phyloP scores from a whole-genome alignment of 2,888 invertebrate species.

The Dicyrtomina minuta region DNA sequence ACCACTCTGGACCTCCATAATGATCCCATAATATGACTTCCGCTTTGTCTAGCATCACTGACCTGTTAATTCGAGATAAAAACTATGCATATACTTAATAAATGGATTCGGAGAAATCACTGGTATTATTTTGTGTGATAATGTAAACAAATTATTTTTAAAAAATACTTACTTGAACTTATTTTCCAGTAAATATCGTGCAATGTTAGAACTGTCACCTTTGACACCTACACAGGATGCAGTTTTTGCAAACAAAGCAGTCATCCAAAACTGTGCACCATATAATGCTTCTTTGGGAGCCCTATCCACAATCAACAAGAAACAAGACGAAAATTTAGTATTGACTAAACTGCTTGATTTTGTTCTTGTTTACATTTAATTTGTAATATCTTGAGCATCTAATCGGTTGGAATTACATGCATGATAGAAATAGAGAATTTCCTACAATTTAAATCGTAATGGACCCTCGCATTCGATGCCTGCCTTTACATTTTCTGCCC shows the following conservation, averaged over 20 bases:
- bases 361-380: no score
- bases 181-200: background rate
- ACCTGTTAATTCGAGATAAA: no score
- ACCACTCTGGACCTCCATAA: constrained; percentile 79
- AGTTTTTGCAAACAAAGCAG: background rate
- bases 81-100: constrained; percentile 53
- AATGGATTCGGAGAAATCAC: background rate
- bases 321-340: no score
- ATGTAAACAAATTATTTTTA: no score
- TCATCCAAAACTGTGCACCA: background rate
- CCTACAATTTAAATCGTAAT: no score
- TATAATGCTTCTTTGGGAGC: background rate
- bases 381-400: no score
- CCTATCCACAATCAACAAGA: background rate
- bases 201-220: constrained; percentile 10
- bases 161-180: constrained; percentile 4
- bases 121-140: no score
- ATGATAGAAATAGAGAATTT: no score
- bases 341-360: no score
- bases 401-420: no score
- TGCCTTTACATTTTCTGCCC: constrained; percentile 77
- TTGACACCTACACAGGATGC: constrained; percentile 21
- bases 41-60: constrained; percentile 72
- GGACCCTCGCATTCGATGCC: constrained; percentile 31
- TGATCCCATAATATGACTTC: constrained; percentile 82